Evolutionary conservation across 2,797 vertebrate species (phyloP).

Genomic region (Pseudochaenichthys georgianus): DNA sequence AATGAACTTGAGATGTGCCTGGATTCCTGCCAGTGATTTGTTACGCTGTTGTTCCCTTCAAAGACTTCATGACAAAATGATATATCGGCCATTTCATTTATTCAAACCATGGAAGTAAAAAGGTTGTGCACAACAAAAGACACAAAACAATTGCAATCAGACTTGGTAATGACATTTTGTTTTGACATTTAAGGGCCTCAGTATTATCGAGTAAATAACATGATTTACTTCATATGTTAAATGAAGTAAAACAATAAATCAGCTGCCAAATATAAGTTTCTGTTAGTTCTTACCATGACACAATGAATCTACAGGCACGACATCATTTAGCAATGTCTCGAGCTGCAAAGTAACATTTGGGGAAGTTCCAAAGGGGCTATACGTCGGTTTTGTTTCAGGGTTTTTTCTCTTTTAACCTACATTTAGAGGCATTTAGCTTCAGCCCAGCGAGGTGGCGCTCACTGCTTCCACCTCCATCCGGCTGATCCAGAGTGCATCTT

Average conservation of each 20-base stretch:
- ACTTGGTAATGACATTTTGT: no score
- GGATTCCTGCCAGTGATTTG: constrained; percentile 8
- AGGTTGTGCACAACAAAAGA: no score
- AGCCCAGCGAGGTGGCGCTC: constrained; percentile 27
- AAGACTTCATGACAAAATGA: constrained; percentile 1
- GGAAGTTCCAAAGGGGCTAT: constrained; percentile 30
- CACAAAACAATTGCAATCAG: no score
- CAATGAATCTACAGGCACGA: constrained; percentile 9
- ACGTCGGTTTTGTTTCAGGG: constrained; percentile 37
- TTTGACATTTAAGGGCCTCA: no score
- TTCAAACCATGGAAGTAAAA: constrained; percentile 2
- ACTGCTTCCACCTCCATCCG: constrained; percentile 20
- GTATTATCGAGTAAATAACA: neutral
- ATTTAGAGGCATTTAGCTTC: constrained; percentile 45
- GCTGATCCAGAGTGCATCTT: constrained; percentile 63
- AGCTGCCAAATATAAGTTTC: neutral
- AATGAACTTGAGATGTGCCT: constrained; percentile 26
- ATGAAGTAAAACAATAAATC: neutral
- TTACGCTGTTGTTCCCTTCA: constrained; percentile 1
- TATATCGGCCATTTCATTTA: constrained; percentile 3
- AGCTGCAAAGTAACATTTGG: constrained; percentile 26
- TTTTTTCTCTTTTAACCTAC: constrained; percentile 54
- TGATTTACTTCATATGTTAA: no score
- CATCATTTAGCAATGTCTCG: constrained; percentile 23
- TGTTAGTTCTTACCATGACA: neutral